Conservation (phyloP, 2,113 vertebrate species). For the Muntiacus muntjak region DNA sequence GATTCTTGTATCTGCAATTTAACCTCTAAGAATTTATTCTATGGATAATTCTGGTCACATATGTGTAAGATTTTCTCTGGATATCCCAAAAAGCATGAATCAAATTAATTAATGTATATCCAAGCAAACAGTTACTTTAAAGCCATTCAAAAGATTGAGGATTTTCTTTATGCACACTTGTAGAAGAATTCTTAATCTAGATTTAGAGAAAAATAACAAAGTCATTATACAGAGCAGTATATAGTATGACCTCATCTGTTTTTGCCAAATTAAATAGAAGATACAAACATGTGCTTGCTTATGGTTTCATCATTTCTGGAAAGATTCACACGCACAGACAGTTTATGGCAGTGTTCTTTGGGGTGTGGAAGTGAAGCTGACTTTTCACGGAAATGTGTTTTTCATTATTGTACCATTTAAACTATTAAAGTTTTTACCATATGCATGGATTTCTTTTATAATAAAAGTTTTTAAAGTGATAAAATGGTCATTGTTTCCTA, state of each 20-base stretch:
- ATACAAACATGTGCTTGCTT: not conserved
- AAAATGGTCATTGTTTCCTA: not conserved
- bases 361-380: not conserved
- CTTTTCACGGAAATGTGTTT: not conserved
- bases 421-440: not conserved
- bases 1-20: not conserved
- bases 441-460: not conserved
- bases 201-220: not conserved
- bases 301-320: not conserved
- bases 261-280: not conserved
- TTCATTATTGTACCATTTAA: not conserved
- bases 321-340: not conserved
- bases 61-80: not conserved
- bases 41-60: not conserved
- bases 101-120: not conserved
- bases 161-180: not conserved
- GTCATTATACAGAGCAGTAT: not conserved
- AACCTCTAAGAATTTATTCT: not conserved
- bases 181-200: not conserved
- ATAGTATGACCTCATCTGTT: not conserved
- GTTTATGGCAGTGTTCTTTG: not conserved
- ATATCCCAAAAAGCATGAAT: not conserved
- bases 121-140: not conserved
- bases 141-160: not conserved
- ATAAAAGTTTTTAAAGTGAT: not conserved